Evolutionary conservation across 1,140 invertebrate species (phyloP), one percentile per base, ranked within the genome.

Genomic region (Drosophila punjabiensis): DNA sequence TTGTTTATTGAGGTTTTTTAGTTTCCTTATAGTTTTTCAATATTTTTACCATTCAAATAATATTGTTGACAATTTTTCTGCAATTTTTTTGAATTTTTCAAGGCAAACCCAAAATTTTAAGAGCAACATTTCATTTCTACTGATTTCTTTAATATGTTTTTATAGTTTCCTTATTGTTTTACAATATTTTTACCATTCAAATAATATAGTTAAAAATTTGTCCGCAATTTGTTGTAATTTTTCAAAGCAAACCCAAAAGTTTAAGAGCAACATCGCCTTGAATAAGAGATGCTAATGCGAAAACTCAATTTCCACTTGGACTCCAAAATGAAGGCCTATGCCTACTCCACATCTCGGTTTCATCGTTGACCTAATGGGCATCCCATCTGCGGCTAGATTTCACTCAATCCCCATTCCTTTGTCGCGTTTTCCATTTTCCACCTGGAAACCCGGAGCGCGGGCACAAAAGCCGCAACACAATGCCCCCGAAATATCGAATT

Each of bases 401-500:
- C 73, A 76, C 73, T 55, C 58, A 64, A 30, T 50, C 67, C 68
- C 43, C 20, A 69, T n/a, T 30, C 30, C 45, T 50, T 68, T 32
- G 50, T 28, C 60, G 37, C 28, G 41, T 43, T 45, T 69, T 43
- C 67, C 67, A 68, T 58, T 59, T 70, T 70, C 33, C 69, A 58
- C 64, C 68, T 69, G 64, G 69, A 70, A 52, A 52, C 67, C 68
- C 37, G 69, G 70, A 73, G 55, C 16, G 68, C 48, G 28, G 24
- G 33, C 73, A 76, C 70, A 76, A 76, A 64, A 76, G 71, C 70
- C 41, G 71, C 73, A 63, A 55, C 71, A 76, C 73, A 76, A 76
- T 76, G 76, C 65, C 63, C 74, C 74, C 73, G 73, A 83, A 56
- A 84, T 87, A 84, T 75, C 81, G 76, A 89, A 82, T 80, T 84